Base-by-base conservation (phyloP, 30 jellyfish, hydroid and myxozoan genomes). In the Sanderia malayensis region DNA sequence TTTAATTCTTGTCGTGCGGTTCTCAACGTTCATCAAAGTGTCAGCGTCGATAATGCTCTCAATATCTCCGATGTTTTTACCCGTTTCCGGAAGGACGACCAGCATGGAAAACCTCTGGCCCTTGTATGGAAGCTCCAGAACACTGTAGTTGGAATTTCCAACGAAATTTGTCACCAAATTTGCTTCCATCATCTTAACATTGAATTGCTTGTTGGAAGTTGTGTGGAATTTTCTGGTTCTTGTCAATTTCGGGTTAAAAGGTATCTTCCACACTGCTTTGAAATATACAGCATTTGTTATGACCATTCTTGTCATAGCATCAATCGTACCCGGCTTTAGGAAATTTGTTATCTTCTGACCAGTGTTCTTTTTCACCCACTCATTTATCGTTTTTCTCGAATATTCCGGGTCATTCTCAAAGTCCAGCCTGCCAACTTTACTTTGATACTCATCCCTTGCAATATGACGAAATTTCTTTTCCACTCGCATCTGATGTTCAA, bases 211-310 rank as follows among this genome's bases (percentile, higher is more conserved):
- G 23, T 70, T 60, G 6, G 60, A 9, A 6, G 93, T 44, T 24
- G 74, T 33, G 57, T 74, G 19, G 73, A 84, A 83, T 10, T 55
- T 19, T 34, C 68, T 19, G 41, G 7, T 13, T 25, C 23, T 57
- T 18, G 96, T 92, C 22, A 33, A 81, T 28, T 26, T 21, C 31
- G 58, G 63, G 52, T 92, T 67, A 53, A 92, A 92, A 19, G 79
- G 80, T 25, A 70, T 22, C 67, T 52, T 52, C 98, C 98, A 92
- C 19, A 24, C 15, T 11, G 89, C 98, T 20, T 86, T 86, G 76
- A 86, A 86, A 52, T 79, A 79, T 1, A 86, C 76, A 11, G 94
- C 96, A 46, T 86, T 86, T 9, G 94, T 61, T 1, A 86, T n/a
- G 6, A 86, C 94, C 61, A 79, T 19, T 55, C 84, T 53, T 2